phyloP scores from a whole-genome alignment of 1,140 invertebrate genomes.

The Matsumurasca onukii region DNA sequence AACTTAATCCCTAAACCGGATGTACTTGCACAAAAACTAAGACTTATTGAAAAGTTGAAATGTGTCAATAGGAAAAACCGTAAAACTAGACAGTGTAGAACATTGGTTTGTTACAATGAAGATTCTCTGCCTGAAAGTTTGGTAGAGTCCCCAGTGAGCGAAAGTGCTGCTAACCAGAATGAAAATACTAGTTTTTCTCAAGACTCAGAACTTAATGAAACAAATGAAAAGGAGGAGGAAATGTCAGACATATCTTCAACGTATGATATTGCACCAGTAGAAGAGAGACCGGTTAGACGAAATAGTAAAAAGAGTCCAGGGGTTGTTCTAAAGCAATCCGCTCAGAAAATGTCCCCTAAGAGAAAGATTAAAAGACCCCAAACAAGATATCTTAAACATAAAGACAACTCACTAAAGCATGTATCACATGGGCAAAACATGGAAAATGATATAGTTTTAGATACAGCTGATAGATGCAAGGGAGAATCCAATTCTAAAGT shows the following conservation, averaged over 20 bases:
- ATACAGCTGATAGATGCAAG: no score
- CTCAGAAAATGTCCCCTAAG: no score
- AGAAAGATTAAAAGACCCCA: no score
- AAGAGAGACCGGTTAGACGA: no score
- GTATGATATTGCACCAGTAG: no score
- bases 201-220: background rate
- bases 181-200: background rate
- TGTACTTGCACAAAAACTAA: slow-evolving; percentile 11
- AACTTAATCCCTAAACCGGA: background rate
- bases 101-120: slow-evolving; percentile 22
- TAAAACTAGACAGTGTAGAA: slow-evolving; percentile 13
- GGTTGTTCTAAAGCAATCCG: no score
- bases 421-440: no score
- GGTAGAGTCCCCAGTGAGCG: slow-evolving; percentile 11
- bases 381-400: no score
- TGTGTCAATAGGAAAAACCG: slow-evolving; percentile 13
- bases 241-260: background rate
- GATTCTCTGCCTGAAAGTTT: slow-evolving; percentile 23
- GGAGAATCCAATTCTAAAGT: no score
- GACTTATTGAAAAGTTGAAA: slow-evolving; percentile 11
- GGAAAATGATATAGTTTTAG: no score
- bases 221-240: background rate
- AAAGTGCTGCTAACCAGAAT: background rate
- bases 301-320: no score
- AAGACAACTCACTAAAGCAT: no score